Evolutionary conservation across 2,888 invertebrate species (phyloP), one percentile per base, ranked within the genome.

Genomic region (Tridacna crocea): DNA sequence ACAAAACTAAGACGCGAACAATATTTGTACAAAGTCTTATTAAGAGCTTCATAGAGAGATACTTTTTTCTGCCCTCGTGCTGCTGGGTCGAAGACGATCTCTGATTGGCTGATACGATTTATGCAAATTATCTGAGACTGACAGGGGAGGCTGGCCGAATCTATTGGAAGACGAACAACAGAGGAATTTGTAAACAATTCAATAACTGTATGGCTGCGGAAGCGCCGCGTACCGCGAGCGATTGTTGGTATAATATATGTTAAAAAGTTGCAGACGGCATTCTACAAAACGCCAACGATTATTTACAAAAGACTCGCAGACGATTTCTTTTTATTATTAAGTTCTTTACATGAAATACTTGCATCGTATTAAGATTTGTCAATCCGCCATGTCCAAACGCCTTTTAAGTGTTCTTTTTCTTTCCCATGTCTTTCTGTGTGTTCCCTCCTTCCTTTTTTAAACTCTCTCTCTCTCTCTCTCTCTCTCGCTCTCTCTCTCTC

Each of bases 141-240:
- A 68, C 68, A 68, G 19, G 68, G n/a, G n/a, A 47, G 46, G 22
- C 46, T 36, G 10, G 19, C n/a, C n/a, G 13, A n/a, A 22, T n/a
- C n/a, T 46, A 46, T 46, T 36, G 75, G 48, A 75, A 55, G 46
- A 48, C 46, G 61, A 61, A 72, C 55, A 47, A 75, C 63, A 55
- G 60, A 61, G 79, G 72, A 70, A 70, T 75, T 68, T 58, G 58
- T 68, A 74, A 77, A 72, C 77, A 77, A 46, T 60, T 58, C 72
- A 61, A 70, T 70, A 77, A 70, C 68, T 68, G 46, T n/a, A 36
- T 68, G 12, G 27, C 27, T 22, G 68, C 68, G 68, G 68, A 68
- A 68, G 47, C 68, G 46, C n/a, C 17, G 36, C 68, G 24, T 68
- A 27, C 22, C 36, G 68, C 12, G 27, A 47, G 46, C n/a, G 68